Evolutionary conservation across 2,888 invertebrate genomes (phyloP).

Genomic region (Prosapia bicincta): DNA sequence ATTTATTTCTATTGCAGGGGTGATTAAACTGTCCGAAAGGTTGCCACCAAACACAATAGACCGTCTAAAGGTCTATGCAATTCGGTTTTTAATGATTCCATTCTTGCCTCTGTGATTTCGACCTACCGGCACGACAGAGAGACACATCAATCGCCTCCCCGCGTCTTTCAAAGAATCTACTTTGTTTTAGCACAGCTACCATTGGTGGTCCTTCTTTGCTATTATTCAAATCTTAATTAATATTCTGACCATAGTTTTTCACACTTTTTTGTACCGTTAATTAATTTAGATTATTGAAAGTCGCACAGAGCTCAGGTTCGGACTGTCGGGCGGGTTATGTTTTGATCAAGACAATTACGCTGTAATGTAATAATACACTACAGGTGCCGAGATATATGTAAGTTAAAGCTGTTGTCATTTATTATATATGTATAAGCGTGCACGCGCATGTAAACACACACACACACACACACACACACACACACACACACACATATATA

Average conservation of each 20-base stretch:
- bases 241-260: not conserved
- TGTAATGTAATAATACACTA: too few species aligned
- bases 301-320: too few species aligned
- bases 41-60: not conserved
- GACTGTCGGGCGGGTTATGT: too few species aligned
- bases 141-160: not conserved
- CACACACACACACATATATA: too few species aligned
- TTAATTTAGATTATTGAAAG: not conserved
- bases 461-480: too few species aligned
- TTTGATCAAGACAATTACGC: too few species aligned
- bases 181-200: conserved; percentile 2
- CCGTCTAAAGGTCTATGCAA: not conserved
- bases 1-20: too few species aligned
- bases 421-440: too few species aligned
- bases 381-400: too few species aligned
- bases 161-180: not conserved
- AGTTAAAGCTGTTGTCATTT: too few species aligned
- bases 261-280: not conserved
- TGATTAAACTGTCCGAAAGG: not conserved
- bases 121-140: not conserved
- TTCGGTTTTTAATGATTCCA: not conserved
- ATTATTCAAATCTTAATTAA: not conserved
- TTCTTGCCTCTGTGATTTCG: not conserved
- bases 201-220: not conserved
- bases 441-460: too few species aligned